Evolutionary conservation across 2,113 vertebrate genomes (phyloP), one percentile per base, ranked within the genome.

Genomic region (Motacilla alba): DNA sequence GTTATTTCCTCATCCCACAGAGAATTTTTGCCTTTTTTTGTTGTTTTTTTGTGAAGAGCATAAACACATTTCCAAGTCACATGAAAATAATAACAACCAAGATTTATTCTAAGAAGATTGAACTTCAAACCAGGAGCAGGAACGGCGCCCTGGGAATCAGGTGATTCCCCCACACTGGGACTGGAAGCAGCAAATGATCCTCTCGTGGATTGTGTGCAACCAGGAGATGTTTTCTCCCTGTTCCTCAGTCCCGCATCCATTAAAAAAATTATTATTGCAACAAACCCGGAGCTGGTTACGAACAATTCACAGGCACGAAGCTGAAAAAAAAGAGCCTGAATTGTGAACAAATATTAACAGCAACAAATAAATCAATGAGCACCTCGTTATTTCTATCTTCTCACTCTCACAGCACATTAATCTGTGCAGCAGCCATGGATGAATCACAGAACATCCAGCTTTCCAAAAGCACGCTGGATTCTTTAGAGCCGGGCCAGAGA

Each of bases 331-430:
- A 58, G 66, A 69, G 56, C 39, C 89, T 53, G 84, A 87, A 87
- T 89, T 85, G 91, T 95, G 91, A 95, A 95, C 83, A 94, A 82
- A 93, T 94, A 94, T 58, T 64, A 89, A 79, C 1, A 1, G 83
- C 87, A 93, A 97, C 87, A 95, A 95, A 95, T 96, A 96, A 96
- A 95, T 95, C 96, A 37, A 22, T 10, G 11, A 66, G 58, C 84
- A 94, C 91, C 87, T 89, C 90, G 18, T 97, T 93, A 91, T 73
- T 89, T 73, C n/a, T 31, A 62, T 50, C 81, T 83, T 85, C 89
- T 89, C 55, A 6, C 41, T 24, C 3, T 85, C 90, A 44, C 94
- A 97, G 91, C 67, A 94, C 87, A 94, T 95, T 52, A 79, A 94
- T 96, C 94, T 89, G 95, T 11, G 44, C 28, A 52, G 82, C 41